Evolutionary conservation across 1,140 invertebrate species (phyloP).

Genomic region (Penaeus chinensis): DNA sequence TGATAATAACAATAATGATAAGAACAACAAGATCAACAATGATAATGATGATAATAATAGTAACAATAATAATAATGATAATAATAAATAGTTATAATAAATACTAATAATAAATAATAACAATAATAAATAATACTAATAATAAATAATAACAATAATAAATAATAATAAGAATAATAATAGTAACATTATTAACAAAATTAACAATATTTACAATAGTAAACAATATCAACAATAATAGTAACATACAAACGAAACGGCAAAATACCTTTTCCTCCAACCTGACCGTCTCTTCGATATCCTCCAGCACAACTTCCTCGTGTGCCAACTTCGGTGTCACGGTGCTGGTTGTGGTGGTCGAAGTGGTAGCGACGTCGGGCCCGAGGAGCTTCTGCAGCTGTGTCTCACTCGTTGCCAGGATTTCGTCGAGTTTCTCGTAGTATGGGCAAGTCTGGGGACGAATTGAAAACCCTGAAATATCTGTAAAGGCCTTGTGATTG

Average conservation of each 20-base stretch:
- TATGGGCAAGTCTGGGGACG: background rate
- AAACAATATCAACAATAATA: too few species aligned
- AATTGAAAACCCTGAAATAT: conserved; percentile 17
- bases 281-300: background rate
- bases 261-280: background rate
- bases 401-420: background rate
- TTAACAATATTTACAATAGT: too few species aligned
- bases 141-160: too few species aligned
- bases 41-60: too few species aligned
- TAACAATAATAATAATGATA: too few species aligned
- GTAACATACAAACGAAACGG: background rate
- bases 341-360: background rate
- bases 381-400: conserved; percentile 34
- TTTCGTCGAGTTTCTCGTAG: background rate
- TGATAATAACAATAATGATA: too few species aligned
- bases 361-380: background rate
- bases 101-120: too few species aligned
- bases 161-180: too few species aligned
- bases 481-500: background rate
- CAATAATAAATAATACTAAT: too few species aligned
- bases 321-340: background rate
- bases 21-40: too few species aligned
- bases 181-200: too few species aligned
- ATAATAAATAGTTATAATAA: too few species aligned
- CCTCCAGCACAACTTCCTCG: background rate